Base-by-base conservation (phyloP, 2,797 vertebrate genomes). In the Enteromius treurensis region DNA sequence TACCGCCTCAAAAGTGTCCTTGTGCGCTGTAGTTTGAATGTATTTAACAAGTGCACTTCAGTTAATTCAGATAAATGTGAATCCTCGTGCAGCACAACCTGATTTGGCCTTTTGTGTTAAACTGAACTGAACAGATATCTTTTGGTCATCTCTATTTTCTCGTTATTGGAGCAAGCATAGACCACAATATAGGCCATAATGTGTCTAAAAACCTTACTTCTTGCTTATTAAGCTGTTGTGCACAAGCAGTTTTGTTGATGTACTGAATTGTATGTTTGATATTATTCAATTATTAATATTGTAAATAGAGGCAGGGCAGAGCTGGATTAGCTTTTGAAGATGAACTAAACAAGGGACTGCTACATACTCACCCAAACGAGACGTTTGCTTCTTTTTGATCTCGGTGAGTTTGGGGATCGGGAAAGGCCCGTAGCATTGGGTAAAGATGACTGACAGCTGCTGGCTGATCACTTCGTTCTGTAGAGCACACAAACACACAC, bases 391-490 rank as follows among this genome's bases (percentile, higher is more conserved):
- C 92, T 68, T 95, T 92, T 95, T 95, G 87, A 95, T 93, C 91
- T 96, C 95, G 0, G 93, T 94, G 90, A 96, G 92, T 88, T 94
- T 94, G 2, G 95, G 95, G 88, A 96, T 95, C 89, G 95, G 95
- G 84, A 96, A 95, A 7, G 95, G 95, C 23, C 95, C 95, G 14
- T 96, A 96, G 88, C 95, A 96, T 85, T 95, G 94, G 1, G 94
- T 95, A 90, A 96, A 95, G 79, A 96, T 95, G 81, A 94, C 94
- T 6, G 95, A 94, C 86, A 96, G 92, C 91, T 95, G 95, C 93
- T 95, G 95, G 89, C 93, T 93, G 77, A 95, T 95, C 89, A 94
- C 94, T 89, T 96, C 94, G 7, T 95, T 95, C 95, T 96, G 93
- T 87, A 90, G 82, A 91, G 71, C 7, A 90, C 62, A 88, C 7